Evolutionary conservation across 2,113 vertebrate genomes (phyloP).

Genomic region (Tamias sibiricus): DNA sequence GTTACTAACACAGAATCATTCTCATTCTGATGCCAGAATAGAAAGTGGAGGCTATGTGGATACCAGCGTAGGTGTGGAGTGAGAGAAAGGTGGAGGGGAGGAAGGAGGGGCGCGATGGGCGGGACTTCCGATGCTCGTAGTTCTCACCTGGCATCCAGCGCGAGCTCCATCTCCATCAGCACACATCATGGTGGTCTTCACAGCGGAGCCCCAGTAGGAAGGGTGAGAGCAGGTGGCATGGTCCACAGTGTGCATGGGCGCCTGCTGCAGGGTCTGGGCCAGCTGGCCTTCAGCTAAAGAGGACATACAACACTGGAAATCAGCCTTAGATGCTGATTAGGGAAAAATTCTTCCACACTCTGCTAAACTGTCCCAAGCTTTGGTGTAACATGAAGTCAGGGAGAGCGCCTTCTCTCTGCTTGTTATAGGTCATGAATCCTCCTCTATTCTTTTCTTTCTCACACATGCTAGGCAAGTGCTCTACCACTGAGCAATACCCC

Average conservation of each 20-base stretch:
- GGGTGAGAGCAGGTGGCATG: slow-evolving; percentile 87
- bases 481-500: neutral
- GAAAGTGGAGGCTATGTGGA: neutral
- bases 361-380: neutral
- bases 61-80: neutral
- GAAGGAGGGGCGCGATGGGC: neutral
- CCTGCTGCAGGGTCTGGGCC: slow-evolving; percentile 92
- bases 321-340: neutral
- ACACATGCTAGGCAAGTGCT: neutral
- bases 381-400: neutral
- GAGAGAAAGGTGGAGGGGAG: neutral
- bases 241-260: slow-evolving; percentile 89
- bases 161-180: slow-evolving; percentile 88
- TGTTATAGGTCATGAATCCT: neutral
- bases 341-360: neutral
- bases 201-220: slow-evolving; percentile 92
- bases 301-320: neutral
- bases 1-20: slow-evolving; percentile 11
- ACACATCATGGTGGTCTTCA: slow-evolving; percentile 93
- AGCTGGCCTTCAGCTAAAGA: slow-evolving; percentile 89
- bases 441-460: neutral
- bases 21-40: neutral
- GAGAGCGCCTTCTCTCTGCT: neutral
- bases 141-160: slow-evolving; percentile 91
- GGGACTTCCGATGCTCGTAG: neutral